Base-by-base conservation (phyloP, 2,888 invertebrate species). In the Acanthosepion pharaonis region DNA sequence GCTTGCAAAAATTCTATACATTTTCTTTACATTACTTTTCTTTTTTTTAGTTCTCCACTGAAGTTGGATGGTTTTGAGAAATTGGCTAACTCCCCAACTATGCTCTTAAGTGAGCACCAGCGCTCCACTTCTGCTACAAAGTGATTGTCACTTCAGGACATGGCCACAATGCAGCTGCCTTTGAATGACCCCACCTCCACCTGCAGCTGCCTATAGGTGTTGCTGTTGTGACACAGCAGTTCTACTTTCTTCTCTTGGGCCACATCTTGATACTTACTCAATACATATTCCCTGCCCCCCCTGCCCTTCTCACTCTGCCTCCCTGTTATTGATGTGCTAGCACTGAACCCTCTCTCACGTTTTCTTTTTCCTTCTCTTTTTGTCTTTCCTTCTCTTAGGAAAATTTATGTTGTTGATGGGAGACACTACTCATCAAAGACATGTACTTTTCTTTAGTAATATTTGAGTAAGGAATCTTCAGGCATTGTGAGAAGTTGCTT, bases 11-110 rank as follows among this genome's bases (percentile, higher is more conserved):
- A 1, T 48, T 25, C 25, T 42, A 48, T 51, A 94, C 20, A 33
- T 42, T 5, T 55, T 33, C 18, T 18, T 18, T 59, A 33, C 15
- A n/a, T 5, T 94, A 0, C 59, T 94, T 55, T 94, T 18, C 48
- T 55, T 48, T 33, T 48, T 33, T 94, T 33, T n/a, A 94, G 94
- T 94, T 55, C 94, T 48, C 94, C 94, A 33, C 20, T 94, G 94
- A 94, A 94, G 42, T 48, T 94, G 55, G 94, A 94, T 55, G 64
- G 94, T 51, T 64, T 55, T 55, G 94, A 94, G 94, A 94, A 94
- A 94, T 42, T 94, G 55, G 53, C 94, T 64, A 94, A 94, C 64
- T 59, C 94, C 28, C 25, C 59, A 64, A 48, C 42, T 94, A 33
- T 55, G n/a, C 42, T 94, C 94, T 28, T 48, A 55, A 64, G 33